Evolutionary conservation across 2,888 invertebrate genomes (phyloP), one percentile per base, ranked within the genome.

Genomic region (Plagodis pulveraria): DNA sequence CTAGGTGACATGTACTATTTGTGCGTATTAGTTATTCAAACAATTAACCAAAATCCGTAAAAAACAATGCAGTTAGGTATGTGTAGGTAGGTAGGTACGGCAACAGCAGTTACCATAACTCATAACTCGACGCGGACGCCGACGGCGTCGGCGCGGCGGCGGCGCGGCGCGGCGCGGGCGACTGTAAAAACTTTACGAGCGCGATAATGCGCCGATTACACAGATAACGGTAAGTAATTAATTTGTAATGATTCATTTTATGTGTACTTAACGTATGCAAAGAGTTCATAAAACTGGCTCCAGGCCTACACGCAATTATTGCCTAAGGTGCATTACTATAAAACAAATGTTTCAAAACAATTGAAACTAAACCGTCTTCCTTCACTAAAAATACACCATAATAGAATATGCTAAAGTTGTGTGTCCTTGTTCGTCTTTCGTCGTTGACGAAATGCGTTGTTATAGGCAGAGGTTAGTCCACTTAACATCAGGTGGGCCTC

Each of bases 111-210:
- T 32, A 10, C 45, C 40, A 40, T 49, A 40, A 49, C 49, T 49
- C 49, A 49, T 41, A 41, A 6, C 22, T 8, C 49, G 49, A n/a
- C n/a, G 49, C 40, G 40, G 22, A 10, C 33, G 33, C 5, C 33
- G 38, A 7, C 9, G 2, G 40, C 8, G 40, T 10, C 40, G 40
- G 5, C 22, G 22, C 22, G 22, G 2, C 22, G 22, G 4, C 36
- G 7, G 5, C 5, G 35, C 35, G 6, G 35, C 5, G 35, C 36
- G 7, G 36, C 2, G 34, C 33, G 10, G 48, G 11, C 41, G 12
- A 7, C 12, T 10, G 33, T 58, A 54, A 58, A 58, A 53, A 50
- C 42, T 54, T 59, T 46, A 59, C 54, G 58, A 59, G 40, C 54
- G 40, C 49, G 36, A 6, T n/a, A 46, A 45, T 12, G 12, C n/a